Evolutionary conservation across 2,113 vertebrate genomes (phyloP).

Genomic region (Pachypanchax playfairii): DNA sequence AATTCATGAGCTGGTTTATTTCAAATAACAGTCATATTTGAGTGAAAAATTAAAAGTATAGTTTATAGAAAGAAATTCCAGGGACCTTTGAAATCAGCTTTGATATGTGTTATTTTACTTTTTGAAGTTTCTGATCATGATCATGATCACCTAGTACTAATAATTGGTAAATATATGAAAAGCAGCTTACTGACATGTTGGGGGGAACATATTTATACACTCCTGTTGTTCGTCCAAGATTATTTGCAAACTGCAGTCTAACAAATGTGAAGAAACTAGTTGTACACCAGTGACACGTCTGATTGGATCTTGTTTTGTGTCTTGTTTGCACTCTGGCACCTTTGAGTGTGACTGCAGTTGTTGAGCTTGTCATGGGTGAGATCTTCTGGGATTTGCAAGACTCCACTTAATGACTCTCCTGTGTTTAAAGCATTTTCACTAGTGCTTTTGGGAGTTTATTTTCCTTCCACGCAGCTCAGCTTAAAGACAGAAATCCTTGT

Average conservation of each 20-base stretch:
- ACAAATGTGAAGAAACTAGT: slow-evolving; percentile 25
- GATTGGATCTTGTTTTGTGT: slow-evolving; percentile 33
- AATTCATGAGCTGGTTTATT: slow-evolving; percentile 28
- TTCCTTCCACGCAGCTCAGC: slow-evolving; percentile 16
- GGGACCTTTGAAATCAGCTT: slow-evolving; percentile 5
- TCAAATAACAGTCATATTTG: slow-evolving; percentile 32
- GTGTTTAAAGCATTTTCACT: slow-evolving; percentile 34
- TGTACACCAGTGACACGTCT: slow-evolving; percentile 41
- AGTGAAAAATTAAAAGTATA: too few species aligned
- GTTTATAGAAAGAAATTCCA: neutral
- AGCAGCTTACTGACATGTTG: neutral
- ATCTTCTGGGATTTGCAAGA: slow-evolving; percentile 50
- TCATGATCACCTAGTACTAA: neutral
- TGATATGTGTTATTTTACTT: neutral
- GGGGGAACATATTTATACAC: slow-evolving; percentile 6
- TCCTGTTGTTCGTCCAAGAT: neutral
- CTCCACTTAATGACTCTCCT: slow-evolving; percentile 26
- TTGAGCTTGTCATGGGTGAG: slow-evolving; percentile 42
- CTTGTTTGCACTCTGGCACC: slow-evolving; percentile 57
- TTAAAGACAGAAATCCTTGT: slow-evolving; percentile 24
- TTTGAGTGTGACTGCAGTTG: slow-evolving; percentile 36
- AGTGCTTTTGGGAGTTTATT: slow-evolving; percentile 36
- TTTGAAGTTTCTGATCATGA: neutral
- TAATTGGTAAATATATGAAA: neutral
- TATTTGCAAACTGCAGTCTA: neutral